phyloP scores from a whole-genome alignment of 2,888 invertebrate genomes.

The Autographa gamma region DNA sequence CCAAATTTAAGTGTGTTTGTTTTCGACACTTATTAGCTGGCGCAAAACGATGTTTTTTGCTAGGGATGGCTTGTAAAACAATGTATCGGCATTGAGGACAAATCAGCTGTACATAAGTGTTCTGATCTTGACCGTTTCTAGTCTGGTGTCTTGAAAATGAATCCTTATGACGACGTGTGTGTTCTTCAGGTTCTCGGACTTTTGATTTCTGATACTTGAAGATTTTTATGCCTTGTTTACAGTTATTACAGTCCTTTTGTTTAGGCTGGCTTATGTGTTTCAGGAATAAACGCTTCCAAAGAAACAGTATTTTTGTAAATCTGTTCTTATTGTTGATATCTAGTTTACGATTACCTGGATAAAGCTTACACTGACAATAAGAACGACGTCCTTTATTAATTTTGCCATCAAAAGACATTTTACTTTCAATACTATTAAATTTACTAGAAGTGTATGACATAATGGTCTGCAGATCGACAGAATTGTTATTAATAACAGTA shows the following conservation, averaged over 20 bases:
- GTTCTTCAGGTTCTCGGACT: background rate
- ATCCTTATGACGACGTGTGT: background rate
- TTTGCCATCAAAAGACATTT: background rate
- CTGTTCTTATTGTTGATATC: background rate
- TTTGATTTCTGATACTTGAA: background rate
- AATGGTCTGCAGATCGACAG: conserved; percentile 13
- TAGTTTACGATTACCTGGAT: background rate
- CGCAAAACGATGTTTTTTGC: background rate
- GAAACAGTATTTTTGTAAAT: conserved; percentile 14
- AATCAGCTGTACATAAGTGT: background rate
- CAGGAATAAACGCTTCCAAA: conserved; percentile 28
- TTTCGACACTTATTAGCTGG: background rate
- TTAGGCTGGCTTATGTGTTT: conserved; percentile 13
- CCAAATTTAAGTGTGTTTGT: background rate
- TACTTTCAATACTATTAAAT: conserved; percentile 61
- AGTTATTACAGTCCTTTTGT: background rate
- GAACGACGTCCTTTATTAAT: conserved; percentile 3
- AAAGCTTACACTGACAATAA: conserved; percentile 4
- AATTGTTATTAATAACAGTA: background rate
- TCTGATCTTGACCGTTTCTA: background rate
- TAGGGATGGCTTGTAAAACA: background rate
- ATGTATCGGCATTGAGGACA: background rate
- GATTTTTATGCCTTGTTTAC: background rate
- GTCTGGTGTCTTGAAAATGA: background rate
- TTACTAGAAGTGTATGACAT: conserved; percentile 45